Evolutionary conservation across 1,140 invertebrate genomes (phyloP).

Genomic region (Dreissena polymorpha): DNA sequence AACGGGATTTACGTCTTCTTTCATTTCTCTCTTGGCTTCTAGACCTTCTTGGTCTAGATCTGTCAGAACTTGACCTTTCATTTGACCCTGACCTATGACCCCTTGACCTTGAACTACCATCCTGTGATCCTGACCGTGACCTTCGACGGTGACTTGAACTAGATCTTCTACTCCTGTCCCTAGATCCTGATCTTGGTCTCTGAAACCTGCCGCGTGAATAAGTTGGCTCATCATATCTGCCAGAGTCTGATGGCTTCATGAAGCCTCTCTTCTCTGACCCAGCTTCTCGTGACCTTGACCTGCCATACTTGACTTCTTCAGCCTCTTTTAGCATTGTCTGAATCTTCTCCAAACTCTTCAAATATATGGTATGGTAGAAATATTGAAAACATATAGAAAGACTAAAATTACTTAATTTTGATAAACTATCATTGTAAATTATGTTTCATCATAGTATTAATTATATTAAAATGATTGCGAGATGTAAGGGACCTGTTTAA

Average conservation of each 20-base stretch:
- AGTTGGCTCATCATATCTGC: background rate
- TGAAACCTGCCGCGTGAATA: background rate
- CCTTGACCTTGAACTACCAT: slow-evolving; percentile 23
- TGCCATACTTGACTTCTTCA: slow-evolving; percentile 20
- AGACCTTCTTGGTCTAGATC: background rate
- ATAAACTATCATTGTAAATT: too few relatives aligned
- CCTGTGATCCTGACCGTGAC: slow-evolving; percentile 34
- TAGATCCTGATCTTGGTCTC: slow-evolving; percentile 35
- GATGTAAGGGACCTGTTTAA: too few relatives aligned
- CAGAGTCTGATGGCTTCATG: slow-evolving; percentile 47
- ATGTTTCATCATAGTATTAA: too few relatives aligned
- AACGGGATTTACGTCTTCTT: too few relatives aligned
- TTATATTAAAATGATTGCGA: too few relatives aligned
- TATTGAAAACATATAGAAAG: too few relatives aligned
- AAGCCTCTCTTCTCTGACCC: slow-evolving; percentile 13
- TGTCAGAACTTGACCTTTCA: slow-evolving; percentile 30
- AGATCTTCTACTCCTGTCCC: slow-evolving; percentile 32
- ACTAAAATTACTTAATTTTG: too few relatives aligned
- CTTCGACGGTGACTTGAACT: slow-evolving; percentile 25
- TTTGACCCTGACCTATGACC: slow-evolving; percentile 1
- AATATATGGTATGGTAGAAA: background rate
- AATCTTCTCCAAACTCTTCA: slow-evolving; percentile 47
- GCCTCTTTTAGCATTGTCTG: slow-evolving; percentile 48
- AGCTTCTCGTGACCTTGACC: slow-evolving; percentile 14
- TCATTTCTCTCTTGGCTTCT: too few relatives aligned